Evolutionary conservation across 2,888 invertebrate species (phyloP), one percentile per base, ranked within the genome.

Genomic region (Pteria penguin): DNA sequence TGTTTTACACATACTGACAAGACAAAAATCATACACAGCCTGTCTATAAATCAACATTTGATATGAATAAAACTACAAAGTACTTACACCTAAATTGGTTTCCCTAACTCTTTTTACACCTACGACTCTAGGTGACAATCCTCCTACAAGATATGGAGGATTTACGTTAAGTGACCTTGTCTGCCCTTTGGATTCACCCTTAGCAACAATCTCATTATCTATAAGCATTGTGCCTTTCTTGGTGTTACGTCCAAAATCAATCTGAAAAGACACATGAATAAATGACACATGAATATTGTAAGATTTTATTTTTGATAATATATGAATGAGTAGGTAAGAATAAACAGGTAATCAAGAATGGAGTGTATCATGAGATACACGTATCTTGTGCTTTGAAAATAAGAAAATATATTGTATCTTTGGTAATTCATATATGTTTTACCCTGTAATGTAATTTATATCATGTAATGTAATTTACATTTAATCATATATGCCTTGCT

Each of bases 141-240:
- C 97, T 27, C 98, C 98, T 67, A 97, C 94, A 91, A 95, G 97
- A 88, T 95, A 95, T 0, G 97, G 97, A 52, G 95, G 93, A 14
- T 86, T 86, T 0, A 97, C 93, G 67, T 94, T 94, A 2, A 96
- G 83, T 31, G 89, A 86, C 5, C 81, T 72, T 26, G 88, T 87
- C 0, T 90, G 84, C 0, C 95, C 94, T 71, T 93, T 92, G 3
- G 94, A 94, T 63, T 93, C 92, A 26, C 94, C 94, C 3, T 94
- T 94, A 36, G 67, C 90, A 24, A 87, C 89, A 24, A 78, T 72
- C 95, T 83, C 84, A 60, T 88, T 90, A 81, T 93, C 96, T 0
- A 97, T 94, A 0, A 94, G 93, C 52, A 97, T 91, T 84, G 94
- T 94, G 8, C 96, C 96, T 75, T 93, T 93, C 0, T 93, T 94